These are phyloP conservation scores for Saccostrea glomerata DNA, from an alignment of 1,140 invertebrate genomes.

Conservation along the genomic window DNA sequence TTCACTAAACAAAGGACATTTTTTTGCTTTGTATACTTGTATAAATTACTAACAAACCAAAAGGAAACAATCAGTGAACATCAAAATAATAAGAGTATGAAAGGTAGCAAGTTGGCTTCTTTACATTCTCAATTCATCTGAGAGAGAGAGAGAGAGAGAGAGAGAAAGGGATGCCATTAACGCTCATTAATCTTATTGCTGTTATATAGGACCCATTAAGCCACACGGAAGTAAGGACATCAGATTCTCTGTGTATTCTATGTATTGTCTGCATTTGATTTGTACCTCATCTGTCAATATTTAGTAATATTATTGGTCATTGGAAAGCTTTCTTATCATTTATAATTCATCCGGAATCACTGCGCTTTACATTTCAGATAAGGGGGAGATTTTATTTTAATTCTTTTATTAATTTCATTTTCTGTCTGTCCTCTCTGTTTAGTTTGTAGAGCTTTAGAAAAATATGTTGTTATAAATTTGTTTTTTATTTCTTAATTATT, in stretches of 20 bases:
- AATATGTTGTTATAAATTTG: background rate
- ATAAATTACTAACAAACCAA: background rate
- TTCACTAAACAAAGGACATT: background rate
- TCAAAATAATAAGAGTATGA: background rate
- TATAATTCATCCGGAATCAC: background rate
- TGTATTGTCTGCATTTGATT: conserved; percentile 27
- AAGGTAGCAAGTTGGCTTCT: background rate
- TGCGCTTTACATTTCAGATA: background rate
- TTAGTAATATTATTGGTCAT: conserved; percentile 12
- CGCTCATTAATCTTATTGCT: conserved; percentile 5
- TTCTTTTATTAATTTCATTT: background rate
- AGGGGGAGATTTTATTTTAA: background rate
- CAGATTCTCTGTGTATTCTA: conserved; percentile 22
- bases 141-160: background rate
- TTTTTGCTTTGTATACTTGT: background rate
- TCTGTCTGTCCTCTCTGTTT: conserved; percentile 21
- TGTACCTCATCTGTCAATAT: conserved; percentile 7
- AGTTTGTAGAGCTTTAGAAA: background rate
- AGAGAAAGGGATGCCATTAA: background rate
- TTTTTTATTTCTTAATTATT: background rate
- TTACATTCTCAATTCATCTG: background rate
- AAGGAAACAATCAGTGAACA: too few relatives aligned
- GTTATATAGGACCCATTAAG: conserved; percentile 28
- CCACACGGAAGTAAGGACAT: conserved; percentile 9
- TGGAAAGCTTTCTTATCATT: conserved; percentile 12